These are phyloP conservation scores for Potamilus streckersoni DNA, from an alignment of 1,140 invertebrate species.

Conservation along the genomic window DNA sequence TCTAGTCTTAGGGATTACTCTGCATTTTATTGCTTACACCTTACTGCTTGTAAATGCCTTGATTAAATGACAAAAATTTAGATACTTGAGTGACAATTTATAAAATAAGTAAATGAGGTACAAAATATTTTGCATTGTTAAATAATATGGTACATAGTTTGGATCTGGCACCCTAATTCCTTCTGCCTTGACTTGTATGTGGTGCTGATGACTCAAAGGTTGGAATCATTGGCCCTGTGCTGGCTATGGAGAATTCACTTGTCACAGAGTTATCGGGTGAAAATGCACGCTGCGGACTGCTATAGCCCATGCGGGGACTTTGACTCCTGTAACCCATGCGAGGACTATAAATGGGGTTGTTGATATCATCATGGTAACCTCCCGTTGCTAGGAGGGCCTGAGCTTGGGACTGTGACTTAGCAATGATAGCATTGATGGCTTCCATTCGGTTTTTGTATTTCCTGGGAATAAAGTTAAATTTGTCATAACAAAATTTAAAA, in stretches of 20 bases:
- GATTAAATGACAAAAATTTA: too few species aligned
- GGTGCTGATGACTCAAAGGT: too few species aligned
- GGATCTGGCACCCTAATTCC: too few species aligned
- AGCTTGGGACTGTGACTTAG: constrained; percentile 59
- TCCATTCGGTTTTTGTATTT: constrained; percentile 58
- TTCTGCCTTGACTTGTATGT: too few species aligned
- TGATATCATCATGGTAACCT: constrained; percentile 38
- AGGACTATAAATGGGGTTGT: constrained; percentile 3
- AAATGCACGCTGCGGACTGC: constrained; percentile 1
- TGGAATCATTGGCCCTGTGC: constrained; percentile 15
- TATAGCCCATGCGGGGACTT: constrained; percentile 13
- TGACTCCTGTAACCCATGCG: background rate
- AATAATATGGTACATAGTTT: too few species aligned
- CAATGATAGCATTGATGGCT: constrained; percentile 64
- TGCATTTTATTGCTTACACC: too few species aligned
- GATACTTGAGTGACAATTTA: too few species aligned
- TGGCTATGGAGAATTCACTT: constrained; percentile 25
- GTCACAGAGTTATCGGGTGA: constrained; percentile 26
- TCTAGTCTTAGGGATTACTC: too few species aligned
- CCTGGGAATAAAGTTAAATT: constrained; percentile 39
- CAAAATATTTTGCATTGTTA: too few species aligned
- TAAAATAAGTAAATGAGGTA: too few species aligned
- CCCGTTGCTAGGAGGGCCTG: constrained; percentile 55
- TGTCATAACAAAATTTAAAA: background rate
- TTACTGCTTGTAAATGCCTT: too few species aligned